phyloP scores from a whole-genome alignment of 2,113 vertebrate species.

The Sakesphorus luctuosus region DNA sequence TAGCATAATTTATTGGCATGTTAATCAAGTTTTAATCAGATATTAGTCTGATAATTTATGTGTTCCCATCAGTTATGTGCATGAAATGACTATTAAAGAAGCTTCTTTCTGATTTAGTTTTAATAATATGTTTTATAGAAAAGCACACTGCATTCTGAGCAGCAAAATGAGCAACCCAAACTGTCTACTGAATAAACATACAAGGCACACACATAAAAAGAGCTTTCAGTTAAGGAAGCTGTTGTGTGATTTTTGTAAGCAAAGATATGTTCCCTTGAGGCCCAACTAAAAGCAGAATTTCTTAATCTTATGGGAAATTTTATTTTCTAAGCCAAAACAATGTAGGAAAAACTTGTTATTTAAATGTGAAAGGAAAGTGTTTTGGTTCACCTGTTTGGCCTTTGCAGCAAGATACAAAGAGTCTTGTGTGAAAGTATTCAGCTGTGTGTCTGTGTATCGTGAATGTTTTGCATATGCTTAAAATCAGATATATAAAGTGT shows the following conservation, averaged over 20 bases:
- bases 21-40: conserved; percentile 65
- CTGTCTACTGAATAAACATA: conserved; percentile 54
- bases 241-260: conserved; percentile 23
- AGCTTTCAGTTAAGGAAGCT: conserved; percentile 58
- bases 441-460: background rate
- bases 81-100: conserved; percentile 52
- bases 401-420: background rate
- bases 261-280: conserved; percentile 26
- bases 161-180: conserved; percentile 52
- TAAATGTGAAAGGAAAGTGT: conserved; percentile 40
- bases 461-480: background rate
- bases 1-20: conserved; percentile 50
- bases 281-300: conserved; percentile 56
- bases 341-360: background rate
- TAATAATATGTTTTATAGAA: conserved; percentile 58
- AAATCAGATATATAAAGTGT: background rate
- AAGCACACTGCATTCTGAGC: conserved; percentile 15
- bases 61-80: conserved; percentile 44
- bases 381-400: conserved; percentile 37
- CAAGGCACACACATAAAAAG: conserved; percentile 8
- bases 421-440: background rate
- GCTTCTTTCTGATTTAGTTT: conserved; percentile 46
- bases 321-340: conserved; percentile 61
- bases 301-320: conserved; percentile 53
- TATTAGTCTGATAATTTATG: conserved; percentile 47